Evolutionary conservation across 2,113 vertebrate genomes (phyloP), one percentile per base, ranked within the genome.

Genomic region (Xenopus laevis): DNA sequence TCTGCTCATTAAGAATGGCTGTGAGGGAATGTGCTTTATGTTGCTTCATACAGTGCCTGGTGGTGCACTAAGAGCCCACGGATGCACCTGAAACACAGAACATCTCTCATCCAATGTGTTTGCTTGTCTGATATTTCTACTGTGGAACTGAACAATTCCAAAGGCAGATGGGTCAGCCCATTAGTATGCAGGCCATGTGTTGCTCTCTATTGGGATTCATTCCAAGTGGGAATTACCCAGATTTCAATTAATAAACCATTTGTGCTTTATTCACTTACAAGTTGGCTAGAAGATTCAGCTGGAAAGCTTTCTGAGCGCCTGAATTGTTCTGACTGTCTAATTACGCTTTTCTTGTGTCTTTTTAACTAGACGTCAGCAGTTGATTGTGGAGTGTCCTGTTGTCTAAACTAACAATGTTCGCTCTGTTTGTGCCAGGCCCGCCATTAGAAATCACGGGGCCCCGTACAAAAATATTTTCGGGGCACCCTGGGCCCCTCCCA

Each of bases 141-240:
- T 40, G 8, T 7, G 33, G 6, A 40, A 40, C 6, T 40, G 33
- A 40, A 40, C 6, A 40, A 40, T 40, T 40, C 33, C 33, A 40
- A 40, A 40, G 33, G 33, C 2, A 40, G 33, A 40, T 40, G 33
- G 33, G 33, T 40, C 33, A 40, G 33, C 33, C 33, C 6, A 69
- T 77, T 77, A 70, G 59, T 55, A 70, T 77, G 47, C 74, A 45
- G 74, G 74, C 53, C 66, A 65, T 68, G 71, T 23, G 15, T 61
- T 20, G 13, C 82, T 69, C 71, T 75, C 68, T 63, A 70, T 80
- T 83, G 69, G 68, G 80, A 84, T 66, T 77, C 57, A 21, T 81
- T 88, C 82, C 83, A 89, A 81, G 83, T 30, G 66, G 76, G 80
- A 82, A 84, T 84, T 84, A 81, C 40, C 80, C 79, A 71, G 79